Evolutionary conservation across 2,113 vertebrate species (phyloP).

Genomic region (Accipiter cooperii): DNA sequence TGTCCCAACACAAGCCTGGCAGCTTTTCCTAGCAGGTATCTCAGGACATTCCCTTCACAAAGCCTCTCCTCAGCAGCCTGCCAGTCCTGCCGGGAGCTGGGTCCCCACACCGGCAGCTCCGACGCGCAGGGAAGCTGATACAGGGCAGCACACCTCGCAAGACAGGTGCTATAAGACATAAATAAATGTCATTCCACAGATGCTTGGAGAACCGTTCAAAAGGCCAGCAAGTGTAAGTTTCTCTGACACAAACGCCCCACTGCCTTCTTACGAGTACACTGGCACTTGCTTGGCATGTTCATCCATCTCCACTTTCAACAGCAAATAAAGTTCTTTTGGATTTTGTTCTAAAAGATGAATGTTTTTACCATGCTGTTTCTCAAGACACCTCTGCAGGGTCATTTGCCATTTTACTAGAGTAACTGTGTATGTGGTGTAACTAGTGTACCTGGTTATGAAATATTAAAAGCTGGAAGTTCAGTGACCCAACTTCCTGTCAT

Average conservation of each 20-base stretch:
- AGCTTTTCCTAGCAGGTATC: background rate
- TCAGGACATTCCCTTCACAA: background rate
- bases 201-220: background rate
- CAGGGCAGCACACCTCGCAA: rapidly evolving
- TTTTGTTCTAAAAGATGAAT: background rate
- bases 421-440: background rate
- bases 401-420: background rate
- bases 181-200: background rate
- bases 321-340: background rate
- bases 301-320: background rate
- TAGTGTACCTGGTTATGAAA: background rate
- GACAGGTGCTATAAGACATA: background rate
- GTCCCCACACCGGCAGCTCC: background rate
- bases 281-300: background rate
- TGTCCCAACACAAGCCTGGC: background rate
- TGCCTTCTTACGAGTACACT: background rate
- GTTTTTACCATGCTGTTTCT: background rate
- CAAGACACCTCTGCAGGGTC: background rate
- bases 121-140: background rate
- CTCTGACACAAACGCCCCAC: background rate
- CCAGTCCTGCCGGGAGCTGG: background rate
- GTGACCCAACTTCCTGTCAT: background rate
- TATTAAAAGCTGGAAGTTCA: background rate
- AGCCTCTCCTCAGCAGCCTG: background rate
- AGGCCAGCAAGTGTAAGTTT: background rate